These are phyloP conservation scores for Lysandra bellargus DNA, from an alignment of 2,888 invertebrate genomes.

Conservation along the genomic window DNA sequence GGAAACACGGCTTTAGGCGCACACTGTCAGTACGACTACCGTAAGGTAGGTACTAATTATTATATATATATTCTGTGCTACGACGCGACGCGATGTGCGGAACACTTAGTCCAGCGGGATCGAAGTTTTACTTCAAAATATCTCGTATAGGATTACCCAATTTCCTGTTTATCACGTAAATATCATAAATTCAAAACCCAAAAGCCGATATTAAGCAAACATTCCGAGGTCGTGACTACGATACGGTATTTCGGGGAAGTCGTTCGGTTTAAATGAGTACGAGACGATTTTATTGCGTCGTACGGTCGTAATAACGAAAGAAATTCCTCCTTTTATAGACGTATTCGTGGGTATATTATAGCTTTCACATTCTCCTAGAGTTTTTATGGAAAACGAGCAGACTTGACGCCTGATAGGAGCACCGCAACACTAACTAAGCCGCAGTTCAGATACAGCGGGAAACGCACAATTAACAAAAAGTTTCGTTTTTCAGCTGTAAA, in stretches of 20 bases:
- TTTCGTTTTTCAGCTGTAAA: no score
- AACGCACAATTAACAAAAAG: background rate
- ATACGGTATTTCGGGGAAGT: slow-evolving; percentile 26
- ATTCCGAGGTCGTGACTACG: slow-evolving; percentile 14
- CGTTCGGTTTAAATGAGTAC: slow-evolving; percentile 22
- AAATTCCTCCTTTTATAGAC: slow-evolving; percentile 27
- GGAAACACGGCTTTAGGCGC: no score
- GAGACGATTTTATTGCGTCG: slow-evolving; percentile 9
- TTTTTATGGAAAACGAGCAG: background rate
- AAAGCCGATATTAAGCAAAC: slow-evolving; percentile 5
- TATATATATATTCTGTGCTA: no score
- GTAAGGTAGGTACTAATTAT: no score
- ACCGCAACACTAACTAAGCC: background rate
- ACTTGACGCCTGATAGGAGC: background rate
- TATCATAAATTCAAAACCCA: slow-evolving; percentile 1
- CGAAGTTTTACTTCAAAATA: no score
- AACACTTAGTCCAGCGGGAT: no score
- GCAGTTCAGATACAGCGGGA: background rate
- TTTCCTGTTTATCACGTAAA: background rate
- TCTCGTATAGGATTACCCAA: background rate
- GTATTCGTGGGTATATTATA: background rate
- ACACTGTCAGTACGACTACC: no score
- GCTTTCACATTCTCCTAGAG: background rate
- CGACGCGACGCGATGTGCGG: no score
- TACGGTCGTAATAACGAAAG: slow-evolving; percentile 21